These are phyloP conservation scores for Lytechinus variegatus DNA, from an alignment of 35 echinoderm and acorn worm genomes.

Conservation along the genomic window DNA sequence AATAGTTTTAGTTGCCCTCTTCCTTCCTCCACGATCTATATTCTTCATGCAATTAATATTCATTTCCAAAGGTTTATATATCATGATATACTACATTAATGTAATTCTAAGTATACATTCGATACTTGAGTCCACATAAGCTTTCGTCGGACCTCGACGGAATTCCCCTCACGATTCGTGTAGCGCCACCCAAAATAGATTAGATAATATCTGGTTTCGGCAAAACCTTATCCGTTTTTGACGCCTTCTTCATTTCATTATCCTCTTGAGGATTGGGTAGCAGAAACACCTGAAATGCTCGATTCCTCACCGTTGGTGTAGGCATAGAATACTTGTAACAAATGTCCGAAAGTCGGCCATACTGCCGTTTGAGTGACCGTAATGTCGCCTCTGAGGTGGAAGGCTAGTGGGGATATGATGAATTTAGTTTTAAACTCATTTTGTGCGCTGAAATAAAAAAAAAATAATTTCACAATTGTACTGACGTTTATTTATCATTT, in stretches of 20 bases:
- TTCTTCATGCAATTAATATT: too few species aligned
- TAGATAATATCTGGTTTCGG: conserved; percentile 11
- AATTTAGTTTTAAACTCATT: too few species aligned
- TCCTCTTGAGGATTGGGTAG: neutral
- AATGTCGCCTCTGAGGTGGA: neutral
- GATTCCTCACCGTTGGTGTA: neutral
- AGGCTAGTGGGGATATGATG: too few species aligned
- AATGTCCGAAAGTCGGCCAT: neutral
- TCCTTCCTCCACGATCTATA: too few species aligned
- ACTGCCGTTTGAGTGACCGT: neutral
- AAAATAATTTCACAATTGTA: too few species aligned
- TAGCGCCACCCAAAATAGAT: neutral
- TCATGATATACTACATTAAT: too few species aligned
- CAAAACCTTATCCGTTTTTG: neutral
- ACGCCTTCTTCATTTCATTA: neutral
- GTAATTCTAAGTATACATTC: too few species aligned
- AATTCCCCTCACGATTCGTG: neutral
- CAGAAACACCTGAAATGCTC: neutral
- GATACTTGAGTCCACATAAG: too few species aligned
- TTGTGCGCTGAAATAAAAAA: too few species aligned
- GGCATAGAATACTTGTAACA: neutral
- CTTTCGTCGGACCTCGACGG: neutral
- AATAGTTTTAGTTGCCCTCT: too few species aligned
- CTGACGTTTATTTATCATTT: too few species aligned
- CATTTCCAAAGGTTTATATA: too few species aligned